Evolutionary conservation across 1,140 invertebrate genomes (phyloP).

Genomic region (Diorhabda elongata): DNA sequence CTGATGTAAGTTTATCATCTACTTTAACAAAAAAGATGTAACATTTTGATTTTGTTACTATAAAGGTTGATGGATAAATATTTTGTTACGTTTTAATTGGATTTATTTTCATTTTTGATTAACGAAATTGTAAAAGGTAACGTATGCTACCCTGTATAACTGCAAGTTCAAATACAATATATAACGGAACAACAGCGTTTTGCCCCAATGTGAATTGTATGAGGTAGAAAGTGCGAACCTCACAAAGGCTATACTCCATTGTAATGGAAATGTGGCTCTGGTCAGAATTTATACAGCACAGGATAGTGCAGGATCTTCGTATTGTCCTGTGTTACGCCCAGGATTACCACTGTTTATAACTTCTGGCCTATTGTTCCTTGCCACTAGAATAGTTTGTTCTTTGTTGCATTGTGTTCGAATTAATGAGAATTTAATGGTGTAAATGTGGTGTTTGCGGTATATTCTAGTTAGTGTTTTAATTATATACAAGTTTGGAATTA

Average conservation of each 20-base stretch:
- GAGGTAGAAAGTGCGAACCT: conserved; percentile 15
- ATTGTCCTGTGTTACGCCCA: conserved; percentile 23
- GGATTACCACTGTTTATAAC: conserved; percentile 29
- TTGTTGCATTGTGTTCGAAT: conserved; percentile 2
- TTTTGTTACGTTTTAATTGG: too few species aligned
- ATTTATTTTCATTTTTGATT: too few species aligned
- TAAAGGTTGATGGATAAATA: too few species aligned
- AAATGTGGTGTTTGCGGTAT: neutral
- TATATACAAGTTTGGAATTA: neutral
- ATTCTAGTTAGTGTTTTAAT: neutral
- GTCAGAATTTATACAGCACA: conserved; percentile 13
- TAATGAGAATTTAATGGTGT: conserved; percentile 1
- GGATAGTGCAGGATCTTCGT: conserved; percentile 24
- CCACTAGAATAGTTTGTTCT: conserved; percentile 15
- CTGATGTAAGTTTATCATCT: too few species aligned
- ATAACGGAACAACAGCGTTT: conserved; percentile 8
- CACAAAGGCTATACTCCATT: conserved; percentile 21
- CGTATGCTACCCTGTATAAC: neutral
- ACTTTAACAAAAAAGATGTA: too few species aligned
- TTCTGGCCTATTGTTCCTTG: conserved; percentile 26
- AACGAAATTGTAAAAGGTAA: too few species aligned
- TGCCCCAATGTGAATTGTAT: conserved; percentile 18
- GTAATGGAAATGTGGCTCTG: conserved; percentile 26
- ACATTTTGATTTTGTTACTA: too few species aligned
- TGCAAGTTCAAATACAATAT: conserved; percentile 22